Conservation (phyloP, 2,888 invertebrate species). For the Cephus pulcher region DNA sequence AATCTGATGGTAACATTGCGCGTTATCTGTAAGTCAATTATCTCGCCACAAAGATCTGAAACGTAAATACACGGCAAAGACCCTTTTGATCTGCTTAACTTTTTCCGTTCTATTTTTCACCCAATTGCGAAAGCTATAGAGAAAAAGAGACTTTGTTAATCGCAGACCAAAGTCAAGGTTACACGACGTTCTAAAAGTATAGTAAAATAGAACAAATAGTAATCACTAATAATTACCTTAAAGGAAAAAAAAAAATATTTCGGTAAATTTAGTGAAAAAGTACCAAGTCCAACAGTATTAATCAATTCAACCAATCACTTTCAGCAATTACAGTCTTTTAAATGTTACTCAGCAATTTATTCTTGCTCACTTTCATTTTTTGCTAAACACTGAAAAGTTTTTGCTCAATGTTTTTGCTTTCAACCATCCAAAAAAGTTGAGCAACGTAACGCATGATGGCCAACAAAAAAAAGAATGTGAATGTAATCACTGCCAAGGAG, state of each 20-base stretch:
- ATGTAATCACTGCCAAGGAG: neutral
- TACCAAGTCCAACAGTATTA: too few species aligned
- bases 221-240: too few species aligned
- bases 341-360: neutral
- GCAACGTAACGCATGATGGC: neutral
- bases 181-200: neutral
- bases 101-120: neutral
- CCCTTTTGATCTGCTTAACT: neutral
- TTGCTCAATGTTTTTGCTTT: neutral
- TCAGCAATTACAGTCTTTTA: neutral
- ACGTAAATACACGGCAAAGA: neutral
- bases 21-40: neutral
- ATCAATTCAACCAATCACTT: neutral
- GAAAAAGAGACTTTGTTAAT: too few species aligned
- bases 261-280: too few species aligned
- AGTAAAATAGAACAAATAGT: neutral
- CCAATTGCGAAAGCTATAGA: neutral
- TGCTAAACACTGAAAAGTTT: neutral
- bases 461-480: neutral
- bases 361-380: neutral
- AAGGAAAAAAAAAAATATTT: too few species aligned
- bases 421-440: neutral
- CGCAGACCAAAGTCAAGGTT: neutral
- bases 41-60: neutral
- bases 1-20: neutral